Evolutionary conservation across 2,888 invertebrate genomes (phyloP).

Genomic region (Oscheius sp.): DNA sequence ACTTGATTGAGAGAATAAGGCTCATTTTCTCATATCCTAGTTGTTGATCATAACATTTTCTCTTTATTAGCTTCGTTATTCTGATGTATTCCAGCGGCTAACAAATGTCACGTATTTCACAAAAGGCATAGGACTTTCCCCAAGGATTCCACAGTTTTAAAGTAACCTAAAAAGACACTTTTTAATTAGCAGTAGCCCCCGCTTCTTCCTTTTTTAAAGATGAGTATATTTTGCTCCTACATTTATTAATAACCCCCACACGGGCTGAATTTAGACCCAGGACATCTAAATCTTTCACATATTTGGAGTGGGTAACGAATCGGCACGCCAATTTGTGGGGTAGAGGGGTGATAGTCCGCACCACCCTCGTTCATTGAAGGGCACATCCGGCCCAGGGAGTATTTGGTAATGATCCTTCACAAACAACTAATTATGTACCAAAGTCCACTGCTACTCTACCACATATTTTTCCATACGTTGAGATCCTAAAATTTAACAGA

Average conservation of each 20-base stretch:
- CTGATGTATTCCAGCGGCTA: neutral
- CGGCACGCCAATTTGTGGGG: no score
- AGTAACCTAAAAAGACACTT: neutral
- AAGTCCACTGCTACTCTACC: no score
- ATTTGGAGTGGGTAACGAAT: constrained; percentile 4
- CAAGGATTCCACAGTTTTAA: neutral
- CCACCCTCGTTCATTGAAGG: no score
- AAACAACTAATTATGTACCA: no score
- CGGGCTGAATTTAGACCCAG: neutral
- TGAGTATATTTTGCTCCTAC: neutral
- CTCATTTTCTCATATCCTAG: neutral
- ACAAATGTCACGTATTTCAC: neutral
- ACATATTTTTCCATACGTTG: no score
- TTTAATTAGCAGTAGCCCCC: neutral
- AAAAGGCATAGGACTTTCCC: no score
- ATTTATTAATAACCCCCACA: neutral
- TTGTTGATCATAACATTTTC: constrained; percentile 4
- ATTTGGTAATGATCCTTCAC: no score
- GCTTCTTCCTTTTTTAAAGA: neutral
- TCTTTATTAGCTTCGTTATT: constrained; percentile 25
- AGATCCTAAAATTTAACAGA: no score
- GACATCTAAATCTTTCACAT: constrained; percentile 11
- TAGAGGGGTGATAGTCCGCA: no score
- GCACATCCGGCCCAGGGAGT: no score
- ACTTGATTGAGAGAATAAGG: neutral